Evolutionary conservation across 92 coral and sea anemone genomes (phyloP).

Genomic region (Blastomussa wellsi): DNA sequence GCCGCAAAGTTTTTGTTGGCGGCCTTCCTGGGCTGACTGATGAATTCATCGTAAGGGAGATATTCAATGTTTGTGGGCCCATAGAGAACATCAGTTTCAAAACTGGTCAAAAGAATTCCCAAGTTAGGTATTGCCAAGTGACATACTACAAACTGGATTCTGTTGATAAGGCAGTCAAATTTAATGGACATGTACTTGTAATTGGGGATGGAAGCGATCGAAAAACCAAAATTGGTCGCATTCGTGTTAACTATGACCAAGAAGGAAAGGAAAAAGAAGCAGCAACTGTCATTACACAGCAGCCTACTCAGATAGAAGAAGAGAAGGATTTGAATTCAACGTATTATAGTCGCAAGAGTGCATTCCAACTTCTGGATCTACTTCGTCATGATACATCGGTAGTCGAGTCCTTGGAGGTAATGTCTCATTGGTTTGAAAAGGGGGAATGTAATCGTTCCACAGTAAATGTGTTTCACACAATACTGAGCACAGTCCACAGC

Average conservation of each 20-base stretch:
- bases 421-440: conserved; percentile 77
- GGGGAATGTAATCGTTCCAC: conserved; percentile 80
- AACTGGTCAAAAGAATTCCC: conserved; percentile 22
- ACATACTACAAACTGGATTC: conserved; percentile 54
- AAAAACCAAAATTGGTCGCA: conserved; percentile 54
- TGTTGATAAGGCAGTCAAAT: conserved; percentile 72
- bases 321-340: conserved; percentile 8
- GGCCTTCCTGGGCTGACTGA: conserved; percentile 67
- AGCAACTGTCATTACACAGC: conserved; percentile 50
- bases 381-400: conserved; percentile 55
- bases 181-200: conserved; percentile 67
- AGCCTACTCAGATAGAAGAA: conserved; percentile 20
- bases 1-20: conserved; percentile 70
- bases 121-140: conserved; percentile 62
- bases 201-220: conserved; percentile 54
- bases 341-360: not conserved
- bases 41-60: conserved; percentile 64
- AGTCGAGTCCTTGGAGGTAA: conserved; percentile 51
- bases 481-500: conserved; percentile 65
- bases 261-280: conserved; percentile 53
- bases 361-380: conserved; percentile 55
- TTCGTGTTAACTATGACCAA: conserved; percentile 70
- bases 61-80: conserved; percentile 71
- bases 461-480: conserved; percentile 67
- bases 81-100: conserved; percentile 58